Evolutionary conservation across 2,888 invertebrate species (phyloP), one percentile per base, ranked within the genome.

Genomic region (Rutpela maculata): DNA sequence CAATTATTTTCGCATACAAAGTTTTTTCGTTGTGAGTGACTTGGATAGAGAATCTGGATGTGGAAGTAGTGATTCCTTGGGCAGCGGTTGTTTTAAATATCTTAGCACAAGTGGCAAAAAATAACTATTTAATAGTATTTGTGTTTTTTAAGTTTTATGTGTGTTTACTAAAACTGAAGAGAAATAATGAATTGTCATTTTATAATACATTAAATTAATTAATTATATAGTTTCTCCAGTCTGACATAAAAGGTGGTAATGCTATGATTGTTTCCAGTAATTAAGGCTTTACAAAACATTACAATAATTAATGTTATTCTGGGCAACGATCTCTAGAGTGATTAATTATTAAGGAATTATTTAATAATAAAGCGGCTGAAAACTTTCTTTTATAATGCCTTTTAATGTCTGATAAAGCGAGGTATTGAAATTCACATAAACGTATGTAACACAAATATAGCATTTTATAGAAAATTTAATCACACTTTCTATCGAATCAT

Each of bases 311-410:
- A 59, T 19, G 10, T 17, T 59, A 22, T 19, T 12, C 59, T 17
- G 26, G 7, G 22, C 12, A 60, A 18, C 17, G 18, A 26, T 26
- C 18, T 60, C 15, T 22, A 38, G 12, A 17, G 35, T 38, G 38
- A 38, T 38, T 65, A 38, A n/a, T 38, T 18, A 18, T 2, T 65
- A 35, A 11, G n/a, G 38, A 65, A 65, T 65, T 65, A 65, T 35
- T 65, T 65, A n/a, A 65, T 65, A 26, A 18, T 10, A 17, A 38
- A 18, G 11, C 26, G 22, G 70, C 17, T 6, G 19, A 59, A 18
- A 22, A 19, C 68, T 68, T 57, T 55, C 57, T n/a, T 57, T 57
- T 57, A 18, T 56, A 68, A 66, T 59, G 12, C 26, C 18, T 4
- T 2, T 66, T 15, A 55, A 31, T 62, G 22, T 62, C n/a, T 62